Evolutionary conservation across 2,113 vertebrate genomes (phyloP), one percentile per base, ranked within the genome.

Genomic region (Neogale vison): DNA sequence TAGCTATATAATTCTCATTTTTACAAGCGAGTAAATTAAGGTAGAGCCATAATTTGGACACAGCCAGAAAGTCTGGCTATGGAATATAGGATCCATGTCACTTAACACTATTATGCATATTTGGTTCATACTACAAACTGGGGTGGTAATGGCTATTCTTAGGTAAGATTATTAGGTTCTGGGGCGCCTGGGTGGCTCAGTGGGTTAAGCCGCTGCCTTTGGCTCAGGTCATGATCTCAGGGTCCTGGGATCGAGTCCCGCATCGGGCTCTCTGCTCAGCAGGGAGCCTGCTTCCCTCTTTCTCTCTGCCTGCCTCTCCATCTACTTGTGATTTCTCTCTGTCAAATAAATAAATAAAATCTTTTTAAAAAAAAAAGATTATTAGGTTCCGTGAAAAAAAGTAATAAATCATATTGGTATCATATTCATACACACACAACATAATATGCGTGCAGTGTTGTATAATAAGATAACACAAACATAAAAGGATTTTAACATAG

Each of bases 81-180:
- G 83, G 52, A 94, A 76, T 90, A 81, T 52, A 65, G 23, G 55
- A 63, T 84, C 50, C 23, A 11, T 95, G 59, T 67, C 29, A 71
- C 34, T 59, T 26, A 45, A 45, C 72, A 45, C 0, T 69, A 4
- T 36, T 95, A 8, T 55, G 59, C 29, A 61, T 12, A 65, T 59
- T 36, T 50, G 39, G n/a, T 93, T 90, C 42, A 55, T 89, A 61
- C 59, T 86, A 95, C 21, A 97, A 95, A 83, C 47, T 45, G 74
- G 31, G 9, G 11, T 83, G 13, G 63, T 86, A 45, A 29, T 88
- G 23, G 15, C 42, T 94, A 52, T 59, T 82, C 74, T 95, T 95
- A 77, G 7, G 18, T 79, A 84, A 96, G 61, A 90, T 86, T 69
- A 67, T 31, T 89, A 76, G 52, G 18, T 83, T 82, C 81, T n/a